These are phyloP conservation scores for Vombatus ursinus DNA, from an alignment of 2,113 vertebrate species.

Conservation along the genomic window DNA sequence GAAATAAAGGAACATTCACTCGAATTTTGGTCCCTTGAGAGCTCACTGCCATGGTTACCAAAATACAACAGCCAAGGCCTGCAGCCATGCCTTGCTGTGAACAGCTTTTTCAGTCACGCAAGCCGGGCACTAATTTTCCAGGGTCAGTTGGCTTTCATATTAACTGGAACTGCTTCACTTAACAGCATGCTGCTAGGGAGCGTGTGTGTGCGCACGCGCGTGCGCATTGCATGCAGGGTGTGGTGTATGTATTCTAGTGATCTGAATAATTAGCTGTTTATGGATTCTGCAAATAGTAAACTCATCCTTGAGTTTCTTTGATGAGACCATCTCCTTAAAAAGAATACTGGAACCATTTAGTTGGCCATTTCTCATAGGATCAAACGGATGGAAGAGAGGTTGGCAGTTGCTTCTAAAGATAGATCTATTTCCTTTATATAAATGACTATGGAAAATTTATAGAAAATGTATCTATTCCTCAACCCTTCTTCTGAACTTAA, in stretches of 20 bases:
- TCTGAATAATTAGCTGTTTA: slow-evolving; percentile 78
- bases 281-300: slow-evolving; percentile 74
- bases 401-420: background rate
- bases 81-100: slow-evolving; percentile 80
- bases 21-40: slow-evolving; percentile 81
- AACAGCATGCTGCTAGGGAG: slow-evolving; percentile 66
- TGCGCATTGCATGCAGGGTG: slow-evolving; percentile 56
- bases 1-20: slow-evolving; percentile 83
- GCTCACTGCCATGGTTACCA: slow-evolving; percentile 80
- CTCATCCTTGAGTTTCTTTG: slow-evolving; percentile 61
- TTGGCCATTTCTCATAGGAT: background rate
- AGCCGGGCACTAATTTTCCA: slow-evolving; percentile 86
- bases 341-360: slow-evolving; percentile 44
- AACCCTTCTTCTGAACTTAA: background rate
- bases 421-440: background rate
- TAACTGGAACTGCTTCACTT: slow-evolving; percentile 80
- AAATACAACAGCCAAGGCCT: slow-evolving; percentile 83
- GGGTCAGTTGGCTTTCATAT: slow-evolving; percentile 84
- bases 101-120: slow-evolving; percentile 89
- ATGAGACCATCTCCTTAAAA: slow-evolving; percentile 44
- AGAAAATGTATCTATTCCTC: background rate
- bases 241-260: slow-evolving; percentile 60
- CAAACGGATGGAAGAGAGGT: too few relatives aligned
- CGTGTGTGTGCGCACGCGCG: too few relatives aligned
- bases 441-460: background rate